phyloP scores from a whole-genome alignment of 2,888 invertebrate species.

The Drosophila cyrtoloma region DNA sequence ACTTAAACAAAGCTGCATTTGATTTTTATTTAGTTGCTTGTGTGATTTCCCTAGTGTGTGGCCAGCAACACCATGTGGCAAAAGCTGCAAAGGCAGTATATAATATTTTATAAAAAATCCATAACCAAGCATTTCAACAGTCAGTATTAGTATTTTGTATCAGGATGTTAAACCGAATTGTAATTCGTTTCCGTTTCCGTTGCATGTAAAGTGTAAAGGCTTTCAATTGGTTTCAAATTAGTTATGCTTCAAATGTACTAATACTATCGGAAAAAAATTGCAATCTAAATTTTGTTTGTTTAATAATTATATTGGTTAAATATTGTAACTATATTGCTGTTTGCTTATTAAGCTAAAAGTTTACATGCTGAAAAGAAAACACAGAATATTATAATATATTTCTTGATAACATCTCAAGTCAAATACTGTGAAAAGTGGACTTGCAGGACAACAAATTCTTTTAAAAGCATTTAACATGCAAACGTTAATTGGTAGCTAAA shows the following conservation, averaged over 20 bases:
- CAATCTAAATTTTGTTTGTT: no score
- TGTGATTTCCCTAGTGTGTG: constrained; percentile 44
- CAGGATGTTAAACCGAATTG: neutral
- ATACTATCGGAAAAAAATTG: neutral
- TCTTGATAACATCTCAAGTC: neutral
- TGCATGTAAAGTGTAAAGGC: neutral
- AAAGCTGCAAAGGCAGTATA: neutral
- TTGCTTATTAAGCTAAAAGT: neutral
- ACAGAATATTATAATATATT: neutral
- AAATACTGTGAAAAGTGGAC: neutral
- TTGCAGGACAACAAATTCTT: neutral
- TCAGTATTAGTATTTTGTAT: neutral
- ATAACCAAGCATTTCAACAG: neutral
- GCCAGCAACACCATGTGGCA: neutral
- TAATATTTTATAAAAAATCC: neutral
- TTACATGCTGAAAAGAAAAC: neutral
- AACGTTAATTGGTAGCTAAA: neutral
- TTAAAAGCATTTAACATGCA: neutral
- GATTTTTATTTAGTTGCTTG: constrained; percentile 21
- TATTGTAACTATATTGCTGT: neutral
- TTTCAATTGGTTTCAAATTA: neutral
- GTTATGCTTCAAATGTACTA: neutral
- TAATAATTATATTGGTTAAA: neutral
- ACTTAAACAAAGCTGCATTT: constrained; percentile 24
- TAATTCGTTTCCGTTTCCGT: neutral